phyloP scores from a whole-genome alignment of 2,113 vertebrate species.

The Diglossa brunneiventris region DNA sequence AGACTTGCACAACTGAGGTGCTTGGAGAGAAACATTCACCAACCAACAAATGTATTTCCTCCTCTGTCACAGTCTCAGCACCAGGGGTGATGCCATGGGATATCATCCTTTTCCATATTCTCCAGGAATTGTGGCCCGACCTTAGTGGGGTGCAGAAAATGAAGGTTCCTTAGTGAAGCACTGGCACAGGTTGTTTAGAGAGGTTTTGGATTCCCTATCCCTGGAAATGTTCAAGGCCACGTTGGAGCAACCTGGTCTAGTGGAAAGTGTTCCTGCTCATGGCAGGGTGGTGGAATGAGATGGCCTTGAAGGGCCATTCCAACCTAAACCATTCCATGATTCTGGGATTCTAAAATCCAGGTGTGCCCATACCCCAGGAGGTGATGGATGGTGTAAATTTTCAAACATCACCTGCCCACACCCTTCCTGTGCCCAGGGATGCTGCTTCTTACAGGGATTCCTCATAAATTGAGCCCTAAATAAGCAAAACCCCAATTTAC shows the following conservation, averaged over 20 bases:
- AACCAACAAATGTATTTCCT: neutral
- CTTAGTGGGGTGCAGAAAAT: neutral
- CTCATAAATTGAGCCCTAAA: neutral
- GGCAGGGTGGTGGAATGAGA: neutral
- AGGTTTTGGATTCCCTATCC: neutral
- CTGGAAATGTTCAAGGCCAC: neutral
- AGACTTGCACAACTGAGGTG: neutral
- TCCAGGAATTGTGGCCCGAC: accelerated
- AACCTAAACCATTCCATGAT: neutral
- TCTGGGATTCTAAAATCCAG: neutral
- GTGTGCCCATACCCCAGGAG: neutral
- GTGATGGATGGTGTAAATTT: neutral
- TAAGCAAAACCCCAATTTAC: neutral
- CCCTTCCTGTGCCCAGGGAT: neutral
- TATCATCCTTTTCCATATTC: neutral
- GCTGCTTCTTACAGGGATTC: neutral
- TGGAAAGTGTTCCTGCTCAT: neutral
- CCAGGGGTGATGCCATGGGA: accelerated
- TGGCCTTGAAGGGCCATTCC: neutral
- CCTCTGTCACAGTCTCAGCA: neutral
- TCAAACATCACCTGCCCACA: neutral
- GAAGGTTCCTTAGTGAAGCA: neutral
- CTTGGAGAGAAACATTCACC: neutral
- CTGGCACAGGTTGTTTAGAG: neutral
- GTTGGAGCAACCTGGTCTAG: neutral